A percentile compares a stretch with the other conserved stretches of the same genome.
These are phyloP conservation scores for Epistrophella euchroma DNA, from an alignment of 2,888 invertebrate genomes.

Conservation along the genomic window DNA sequence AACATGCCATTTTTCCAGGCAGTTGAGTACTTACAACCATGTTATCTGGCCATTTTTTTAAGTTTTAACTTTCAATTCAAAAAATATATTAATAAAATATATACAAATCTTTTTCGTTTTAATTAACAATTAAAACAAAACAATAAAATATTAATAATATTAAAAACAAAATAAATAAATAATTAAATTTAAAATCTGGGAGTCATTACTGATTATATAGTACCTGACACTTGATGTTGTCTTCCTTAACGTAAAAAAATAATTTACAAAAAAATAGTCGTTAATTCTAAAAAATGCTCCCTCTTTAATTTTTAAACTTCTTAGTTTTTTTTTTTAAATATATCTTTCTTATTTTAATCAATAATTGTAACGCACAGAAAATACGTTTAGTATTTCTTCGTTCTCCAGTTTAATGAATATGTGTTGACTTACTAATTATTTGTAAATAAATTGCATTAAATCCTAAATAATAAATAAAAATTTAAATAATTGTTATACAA, in stretches of 20 bases:
- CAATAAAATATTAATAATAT: slow-evolving; percentile 2
- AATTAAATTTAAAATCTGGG: slow-evolving; percentile 38
- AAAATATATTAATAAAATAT: not conserved
- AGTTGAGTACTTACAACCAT: too few relatives aligned
- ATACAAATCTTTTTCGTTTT: not conserved
- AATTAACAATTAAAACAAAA: slow-evolving; percentile 17
- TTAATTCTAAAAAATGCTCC: slow-evolving; percentile 22
- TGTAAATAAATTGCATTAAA: not conserved
- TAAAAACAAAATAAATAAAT: slow-evolving; percentile 10
- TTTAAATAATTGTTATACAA: not conserved
- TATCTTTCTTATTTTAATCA: not conserved
- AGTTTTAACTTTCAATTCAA: not conserved
- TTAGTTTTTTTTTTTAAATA: not conserved
- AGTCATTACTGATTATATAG: slow-evolving; percentile 73
- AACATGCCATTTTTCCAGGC: too few relatives aligned
- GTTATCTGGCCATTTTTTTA: too few relatives aligned
- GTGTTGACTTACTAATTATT: not conserved
- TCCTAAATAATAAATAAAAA: not conserved
- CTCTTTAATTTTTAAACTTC: not conserved
- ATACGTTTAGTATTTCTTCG: not conserved
- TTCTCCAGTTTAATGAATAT: not conserved
- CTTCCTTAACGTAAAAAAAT: slow-evolving; percentile 63
- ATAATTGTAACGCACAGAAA: not conserved
- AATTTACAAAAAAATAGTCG: slow-evolving; percentile 21
- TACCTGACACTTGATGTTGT: slow-evolving; percentile 74